A percentile compares a stretch with the other conserved stretches of the same genome.
Evolutionary conservation across 2,888 invertebrate genomes (phyloP).

Genomic region (Lordiphosa fenestrarum): DNA sequence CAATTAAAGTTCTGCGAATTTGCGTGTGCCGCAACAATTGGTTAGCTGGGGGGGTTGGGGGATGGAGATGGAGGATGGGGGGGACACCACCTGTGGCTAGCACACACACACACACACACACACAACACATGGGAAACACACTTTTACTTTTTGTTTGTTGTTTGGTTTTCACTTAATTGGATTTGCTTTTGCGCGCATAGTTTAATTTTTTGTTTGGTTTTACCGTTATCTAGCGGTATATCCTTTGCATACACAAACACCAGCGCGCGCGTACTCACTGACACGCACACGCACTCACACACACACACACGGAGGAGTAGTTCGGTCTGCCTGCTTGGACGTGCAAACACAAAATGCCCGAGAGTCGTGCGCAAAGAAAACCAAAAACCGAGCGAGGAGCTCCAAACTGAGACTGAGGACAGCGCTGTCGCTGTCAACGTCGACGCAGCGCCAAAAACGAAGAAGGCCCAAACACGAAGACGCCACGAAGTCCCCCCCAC

Average conservation of each 20-base stretch:
- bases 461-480: constrained; percentile 55
- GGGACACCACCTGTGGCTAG: constrained; percentile 58
- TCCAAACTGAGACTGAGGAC: constrained; percentile 29
- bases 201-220: constrained; percentile 16
- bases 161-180: constrained; percentile 29
- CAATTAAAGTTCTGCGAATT: constrained; percentile 64
- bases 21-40: constrained; percentile 53
- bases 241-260: constrained; percentile 3
- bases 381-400: constrained; percentile 46
- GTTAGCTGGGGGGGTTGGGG: constrained; percentile 9
- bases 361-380: constrained; percentile 71
- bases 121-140: constrained; percentile 13
- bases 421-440: constrained; percentile 21
- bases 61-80: background rate
- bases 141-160: constrained; percentile 3
- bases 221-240: constrained; percentile 12
- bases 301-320: constrained; percentile 2
- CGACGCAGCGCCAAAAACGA: constrained; percentile 26
- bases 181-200: constrained; percentile 36
- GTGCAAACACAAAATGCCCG: constrained; percentile 71
- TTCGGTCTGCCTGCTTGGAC: constrained; percentile 65
- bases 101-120: constrained; percentile 8
- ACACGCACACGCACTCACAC: constrained; percentile 25
- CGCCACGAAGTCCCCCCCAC: constrained; percentile 45
- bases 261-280: constrained; percentile 2